Evolutionary conservation across 2,797 vertebrate genomes (phyloP).

Genomic region (Melanotaenia trifasciata): DNA sequence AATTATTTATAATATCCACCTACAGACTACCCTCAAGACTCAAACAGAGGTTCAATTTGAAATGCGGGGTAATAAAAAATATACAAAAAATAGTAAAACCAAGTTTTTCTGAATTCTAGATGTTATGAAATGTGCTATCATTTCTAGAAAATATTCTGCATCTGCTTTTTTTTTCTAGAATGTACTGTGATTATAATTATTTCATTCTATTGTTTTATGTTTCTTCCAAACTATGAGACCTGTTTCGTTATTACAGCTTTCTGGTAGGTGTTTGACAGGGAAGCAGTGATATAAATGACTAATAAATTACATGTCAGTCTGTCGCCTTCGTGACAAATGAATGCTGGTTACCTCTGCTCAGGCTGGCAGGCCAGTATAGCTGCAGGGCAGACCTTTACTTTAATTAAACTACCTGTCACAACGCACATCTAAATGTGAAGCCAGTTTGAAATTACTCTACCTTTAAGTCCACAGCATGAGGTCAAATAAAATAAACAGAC

Average conservation of each 20-base stretch:
- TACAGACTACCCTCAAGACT: neutral
- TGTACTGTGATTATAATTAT: slow-evolving; percentile 25
- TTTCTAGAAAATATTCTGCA: neutral
- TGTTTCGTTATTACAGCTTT: slow-evolving; percentile 29
- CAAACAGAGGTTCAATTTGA: neutral
- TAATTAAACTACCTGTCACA: slow-evolving; percentile 72
- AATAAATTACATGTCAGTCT: slow-evolving; percentile 70
- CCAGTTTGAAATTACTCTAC: slow-evolving; percentile 35
- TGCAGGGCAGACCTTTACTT: slow-evolving; percentile 67
- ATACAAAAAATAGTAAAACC: neutral
- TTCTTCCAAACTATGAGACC: slow-evolving; percentile 45
- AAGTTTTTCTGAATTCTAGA: neutral
- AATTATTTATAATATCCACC: neutral
- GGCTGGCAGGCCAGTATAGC: slow-evolving; percentile 53
- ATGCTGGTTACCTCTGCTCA: slow-evolving; percentile 46
- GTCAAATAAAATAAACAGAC: neutral
- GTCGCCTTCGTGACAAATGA: slow-evolving; percentile 61
- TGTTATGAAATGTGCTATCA: too few relatives aligned
- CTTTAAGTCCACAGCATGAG: neutral
- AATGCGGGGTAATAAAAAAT: neutral
- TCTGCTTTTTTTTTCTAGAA: neutral
- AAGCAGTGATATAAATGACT: slow-evolving; percentile 62
- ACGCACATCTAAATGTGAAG: slow-evolving; percentile 32
- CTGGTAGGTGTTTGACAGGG: slow-evolving; percentile 25
- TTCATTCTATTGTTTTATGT: slow-evolving; percentile 14